Evolutionary conservation across 2,113 vertebrate genomes (phyloP), one percentile per base, ranked within the genome.

Genomic region (Oncorhynchus gorbuscha): DNA sequence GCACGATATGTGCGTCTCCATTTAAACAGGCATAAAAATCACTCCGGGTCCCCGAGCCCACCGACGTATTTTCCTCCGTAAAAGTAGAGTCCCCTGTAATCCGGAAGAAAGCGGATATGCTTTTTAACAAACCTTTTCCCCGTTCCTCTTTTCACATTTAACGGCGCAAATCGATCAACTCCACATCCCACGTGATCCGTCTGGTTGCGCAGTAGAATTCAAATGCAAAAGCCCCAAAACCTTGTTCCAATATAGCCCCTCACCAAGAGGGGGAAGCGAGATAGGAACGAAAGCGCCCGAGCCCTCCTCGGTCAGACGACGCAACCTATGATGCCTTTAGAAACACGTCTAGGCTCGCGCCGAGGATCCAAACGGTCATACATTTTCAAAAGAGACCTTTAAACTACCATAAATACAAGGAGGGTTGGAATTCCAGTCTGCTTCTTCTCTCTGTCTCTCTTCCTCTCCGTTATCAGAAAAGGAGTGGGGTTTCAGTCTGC

Each of bases 1-100:
- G 92, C 97, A 98, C 79, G 97, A 99, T 87, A 99, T 95, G 89
- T 99, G 97, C 66, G 96, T 97, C 64, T 30, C 22, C 22, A 66
- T 26, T 58, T 30, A 22, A 48, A 55, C 71, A 55, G 45, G 48
- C 69, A 71, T 24, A 72, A 76, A 66, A 72, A 83, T 73, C 82
- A 75, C 76, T 22, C 79, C 69, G 66, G 89, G 92, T 94, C 74
- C n/a, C 9, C 1, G 61, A 35, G 5, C 69, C 73, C 45, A 55
- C 75, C 48, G 58, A 66, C 73, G 78, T 73, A 78, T 76, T 30
- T 20, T 4, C 39, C 39, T 74, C 79, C 5, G 58, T 51, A 58
- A 58, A 78, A 77, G 78, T 75, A 24, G 5, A 69, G 73, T 82
- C 76, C 79, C 65, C 6, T 4, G n/a, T 79, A 67, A 69, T 71